Percentiles rank a stretch among this genome's conserved stretches.
phyloP scores from a whole-genome alignment of 1,140 invertebrate species.

The Physella acuta region DNA sequence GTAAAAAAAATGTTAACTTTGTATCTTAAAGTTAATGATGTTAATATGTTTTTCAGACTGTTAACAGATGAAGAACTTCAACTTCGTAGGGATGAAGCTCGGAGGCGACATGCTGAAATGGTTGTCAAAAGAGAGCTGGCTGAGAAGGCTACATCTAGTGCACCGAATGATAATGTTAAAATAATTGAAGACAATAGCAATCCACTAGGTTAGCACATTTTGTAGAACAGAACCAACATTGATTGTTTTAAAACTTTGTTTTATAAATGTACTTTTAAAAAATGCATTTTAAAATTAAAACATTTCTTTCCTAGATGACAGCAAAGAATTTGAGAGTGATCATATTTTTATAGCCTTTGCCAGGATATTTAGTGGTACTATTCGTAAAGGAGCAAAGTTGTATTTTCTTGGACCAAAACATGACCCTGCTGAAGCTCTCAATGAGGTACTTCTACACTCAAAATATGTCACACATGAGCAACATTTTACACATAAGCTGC shows the following conservation, averaged over 20 bases:
- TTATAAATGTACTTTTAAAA: not conserved
- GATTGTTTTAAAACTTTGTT: not conserved
- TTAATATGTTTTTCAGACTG: constrained; percentile 63
- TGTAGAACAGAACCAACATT: not conserved
- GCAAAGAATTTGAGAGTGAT: constrained; percentile 62
- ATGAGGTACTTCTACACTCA: too few species aligned
- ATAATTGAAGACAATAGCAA: too few species aligned
- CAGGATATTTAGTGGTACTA: constrained; percentile 85
- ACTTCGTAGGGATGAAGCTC: constrained; percentile 70
- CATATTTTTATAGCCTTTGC: constrained; percentile 89
- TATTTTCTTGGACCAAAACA: constrained; percentile 90
- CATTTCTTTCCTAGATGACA: not conserved
- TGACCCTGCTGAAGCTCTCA: constrained; percentile 69
- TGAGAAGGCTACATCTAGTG: too few species aligned
- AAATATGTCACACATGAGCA: not conserved
- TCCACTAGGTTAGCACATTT: not conserved
- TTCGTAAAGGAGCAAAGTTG: constrained; percentile 75
- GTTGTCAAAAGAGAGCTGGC: too few species aligned
- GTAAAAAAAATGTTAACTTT: constrained; percentile 51
- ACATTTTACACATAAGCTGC: too few species aligned
- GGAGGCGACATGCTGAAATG: constrained; percentile 59
- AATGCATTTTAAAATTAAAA: not conserved
- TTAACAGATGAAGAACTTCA: constrained; percentile 78
- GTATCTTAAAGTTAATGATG: constrained; percentile 3
- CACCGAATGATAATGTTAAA: too few species aligned